Evolutionary conservation across 2,888 invertebrate genomes (phyloP).

Genomic region (Dioctria linearis): DNA sequence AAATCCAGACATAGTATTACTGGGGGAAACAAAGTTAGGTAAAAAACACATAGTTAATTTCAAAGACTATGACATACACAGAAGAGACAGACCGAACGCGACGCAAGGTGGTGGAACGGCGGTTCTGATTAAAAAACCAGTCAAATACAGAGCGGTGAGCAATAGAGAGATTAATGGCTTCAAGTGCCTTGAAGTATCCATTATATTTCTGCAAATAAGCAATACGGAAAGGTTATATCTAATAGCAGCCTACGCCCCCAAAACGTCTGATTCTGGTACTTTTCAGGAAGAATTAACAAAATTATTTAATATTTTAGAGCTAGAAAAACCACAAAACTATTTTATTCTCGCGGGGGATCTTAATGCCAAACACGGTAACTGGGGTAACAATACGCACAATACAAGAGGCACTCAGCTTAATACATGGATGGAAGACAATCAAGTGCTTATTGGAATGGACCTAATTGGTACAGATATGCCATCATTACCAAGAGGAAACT

Average conservation of each 20-base stretch:
- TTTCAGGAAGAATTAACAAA: not conserved
- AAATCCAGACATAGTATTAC: constrained; percentile 12
- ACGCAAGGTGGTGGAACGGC: constrained; percentile 1
- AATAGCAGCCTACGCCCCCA: not conserved
- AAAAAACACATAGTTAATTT: not conserved
- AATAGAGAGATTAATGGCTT: not conserved
- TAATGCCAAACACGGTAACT: constrained; percentile 39
- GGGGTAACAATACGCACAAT: constrained; percentile 21
- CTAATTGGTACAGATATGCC: not conserved
- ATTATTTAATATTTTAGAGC: not conserved
- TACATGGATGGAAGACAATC: not conserved
- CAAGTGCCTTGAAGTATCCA: not conserved
- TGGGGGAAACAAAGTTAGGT: not conserved
- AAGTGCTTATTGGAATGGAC: not conserved
- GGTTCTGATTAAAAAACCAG: not conserved
- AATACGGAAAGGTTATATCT: not conserved
- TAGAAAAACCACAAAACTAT: constrained; percentile 1
- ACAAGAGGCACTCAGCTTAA: constrained; percentile 17
- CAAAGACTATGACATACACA: not conserved
- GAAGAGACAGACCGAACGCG: constrained; percentile 16
- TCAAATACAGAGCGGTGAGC: not conserved
- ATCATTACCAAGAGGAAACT: not conserved
- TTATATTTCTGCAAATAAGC: not conserved
- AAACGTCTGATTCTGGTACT: not conserved
- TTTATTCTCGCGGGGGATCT: constrained; percentile 48